Conservation (phyloP, 1,140 invertebrate genomes). For the Scaptomyza hsui region DNA sequence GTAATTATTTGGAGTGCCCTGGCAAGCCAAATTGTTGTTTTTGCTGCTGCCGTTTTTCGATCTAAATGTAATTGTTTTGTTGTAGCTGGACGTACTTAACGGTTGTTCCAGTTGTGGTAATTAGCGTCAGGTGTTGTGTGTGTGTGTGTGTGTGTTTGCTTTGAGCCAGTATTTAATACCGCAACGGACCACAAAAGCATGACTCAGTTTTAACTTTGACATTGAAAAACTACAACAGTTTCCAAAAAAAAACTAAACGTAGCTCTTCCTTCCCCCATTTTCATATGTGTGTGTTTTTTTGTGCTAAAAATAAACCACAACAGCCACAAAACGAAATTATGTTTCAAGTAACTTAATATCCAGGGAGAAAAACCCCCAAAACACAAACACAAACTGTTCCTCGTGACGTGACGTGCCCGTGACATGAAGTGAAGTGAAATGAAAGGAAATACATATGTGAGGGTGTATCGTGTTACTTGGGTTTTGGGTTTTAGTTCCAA, state of each 20-base stretch:
- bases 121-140: constrained; percentile 65
- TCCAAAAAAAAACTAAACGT: constrained; percentile 3
- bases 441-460: constrained; percentile 2
- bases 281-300: constrained; percentile 8
- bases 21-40: constrained; percentile 45
- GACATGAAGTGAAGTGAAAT: constrained; percentile 36
- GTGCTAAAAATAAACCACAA: constrained; percentile 66
- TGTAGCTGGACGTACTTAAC: constrained; percentile 17
- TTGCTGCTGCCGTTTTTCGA: constrained; percentile 36
- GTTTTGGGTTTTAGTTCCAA: constrained; percentile 41
- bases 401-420: constrained; percentile 58
- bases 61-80: constrained; percentile 56
- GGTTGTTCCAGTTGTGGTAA: constrained; percentile 35
- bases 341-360: constrained; percentile 77
- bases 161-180: neutral
- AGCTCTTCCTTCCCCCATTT: constrained; percentile 1
- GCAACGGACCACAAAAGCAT: constrained; percentile 40
- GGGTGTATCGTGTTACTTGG: constrained; percentile 53
- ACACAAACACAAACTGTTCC: constrained; percentile 42
- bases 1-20: constrained; percentile 69
- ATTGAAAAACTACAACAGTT: constrained; percentile 70
- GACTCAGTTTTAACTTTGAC: constrained; percentile 70
- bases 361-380: constrained; percentile 48
- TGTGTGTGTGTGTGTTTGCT: too few relatives aligned
- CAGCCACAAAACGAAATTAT: constrained; percentile 73